Evolutionary conservation across 2,888 invertebrate genomes (phyloP), one percentile per base, ranked within the genome.

Genomic region (Caenorhabditis virilis): DNA sequence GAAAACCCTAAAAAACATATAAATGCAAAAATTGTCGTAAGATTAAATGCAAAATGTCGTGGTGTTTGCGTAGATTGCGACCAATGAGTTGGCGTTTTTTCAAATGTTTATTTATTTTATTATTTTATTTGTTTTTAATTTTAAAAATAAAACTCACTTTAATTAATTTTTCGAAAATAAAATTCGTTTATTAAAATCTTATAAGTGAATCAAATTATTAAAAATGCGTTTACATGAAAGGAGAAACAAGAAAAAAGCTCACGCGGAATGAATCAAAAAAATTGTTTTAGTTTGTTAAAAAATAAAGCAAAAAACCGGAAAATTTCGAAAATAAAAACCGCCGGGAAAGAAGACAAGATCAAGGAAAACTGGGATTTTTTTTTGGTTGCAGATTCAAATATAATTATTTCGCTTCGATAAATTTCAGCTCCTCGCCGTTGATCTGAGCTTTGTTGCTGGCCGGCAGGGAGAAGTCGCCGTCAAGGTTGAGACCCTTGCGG

Each of bases 351-450:
- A n/a, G n/a, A n/a, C n/a, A n/a, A n/a, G n/a, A n/a, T n/a, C n/a
- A n/a, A n/a, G n/a, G n/a, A n/a, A n/a, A n/a, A n/a, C n/a, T n/a
- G n/a, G n/a, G n/a, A n/a, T n/a, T n/a, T n/a, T n/a, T n/a, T n/a
- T n/a, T n/a, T n/a, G n/a, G n/a, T n/a, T n/a, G n/a, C n/a, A n/a
- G n/a, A n/a, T n/a, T n/a, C n/a, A n/a, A n/a, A n/a, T n/a, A n/a
- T n/a, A 9, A 30, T 9, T 30, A 9, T 6, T 30, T 30, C 9
- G 47, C n/a, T 35, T 78, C 76, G 45, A 78, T 78, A 63, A 78
- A 78, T 41, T 78, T 67, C 53, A 78, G 43, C 53, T 78, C 78
- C 39, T 78, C 78, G 6, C 66, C 77, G 26, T 61, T 67, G 15
- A 48, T 26, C 26, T 48, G 26, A 7, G 23, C 23, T 5, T 22